These are phyloP conservation scores for Semnopithecus entellus DNA, from an alignment of 2,113 vertebrate species.

Conservation along the genomic window DNA sequence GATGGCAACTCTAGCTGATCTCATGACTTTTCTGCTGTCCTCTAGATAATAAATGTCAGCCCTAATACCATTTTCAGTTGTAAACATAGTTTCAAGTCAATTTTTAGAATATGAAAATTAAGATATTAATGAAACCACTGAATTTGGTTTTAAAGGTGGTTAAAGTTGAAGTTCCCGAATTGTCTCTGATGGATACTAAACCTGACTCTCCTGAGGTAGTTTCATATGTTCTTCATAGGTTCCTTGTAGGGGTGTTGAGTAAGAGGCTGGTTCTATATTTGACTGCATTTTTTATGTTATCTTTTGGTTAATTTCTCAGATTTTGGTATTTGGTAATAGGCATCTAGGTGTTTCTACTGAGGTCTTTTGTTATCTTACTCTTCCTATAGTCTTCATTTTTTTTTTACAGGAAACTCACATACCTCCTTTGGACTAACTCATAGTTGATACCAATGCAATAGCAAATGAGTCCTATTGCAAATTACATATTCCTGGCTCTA, in stretches of 20 bases:
- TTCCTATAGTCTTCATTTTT: background rate
- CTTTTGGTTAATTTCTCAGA: background rate
- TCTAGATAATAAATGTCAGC: background rate
- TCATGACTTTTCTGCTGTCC: background rate
- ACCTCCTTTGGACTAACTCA: background rate
- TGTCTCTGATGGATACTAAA: background rate
- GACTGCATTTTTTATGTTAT: background rate
- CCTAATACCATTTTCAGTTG: background rate
- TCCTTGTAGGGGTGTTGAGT: accelerated
- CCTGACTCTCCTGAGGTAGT: background rate
- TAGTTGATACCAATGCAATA: background rate
- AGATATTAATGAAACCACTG: background rate
- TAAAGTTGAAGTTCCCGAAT: background rate
- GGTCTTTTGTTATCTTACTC: background rate
- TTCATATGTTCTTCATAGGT: background rate
- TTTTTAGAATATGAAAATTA: conserved; percentile 14
- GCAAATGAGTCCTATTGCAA: background rate
- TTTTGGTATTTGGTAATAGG: background rate
- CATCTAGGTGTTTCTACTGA: background rate
- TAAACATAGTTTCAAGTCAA: background rate
- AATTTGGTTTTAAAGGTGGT: background rate
- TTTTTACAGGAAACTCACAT: background rate
- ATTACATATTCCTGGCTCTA: accelerated
- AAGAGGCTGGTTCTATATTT: background rate
- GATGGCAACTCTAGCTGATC: background rate